Evolutionary conservation across 1,140 invertebrate genomes (phyloP).

Genomic region (Aphelinus atriplicis): DNA sequence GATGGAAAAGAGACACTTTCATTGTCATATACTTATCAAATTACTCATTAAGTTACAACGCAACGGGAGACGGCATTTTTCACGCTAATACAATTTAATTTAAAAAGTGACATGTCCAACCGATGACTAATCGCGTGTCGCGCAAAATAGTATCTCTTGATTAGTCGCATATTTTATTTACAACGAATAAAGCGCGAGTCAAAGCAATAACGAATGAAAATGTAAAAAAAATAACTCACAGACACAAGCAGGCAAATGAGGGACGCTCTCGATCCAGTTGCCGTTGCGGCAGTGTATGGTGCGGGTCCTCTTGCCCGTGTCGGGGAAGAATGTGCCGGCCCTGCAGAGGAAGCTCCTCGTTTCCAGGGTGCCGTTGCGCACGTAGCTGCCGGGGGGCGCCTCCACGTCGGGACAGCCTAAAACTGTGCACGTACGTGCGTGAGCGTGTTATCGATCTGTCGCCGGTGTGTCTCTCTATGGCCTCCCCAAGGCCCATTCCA

Average conservation of each 20-base stretch:
- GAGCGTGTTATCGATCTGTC: constrained; percentile 9
- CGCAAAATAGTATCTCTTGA: no score
- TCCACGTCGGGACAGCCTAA: constrained; percentile 56
- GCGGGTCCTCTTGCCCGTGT: constrained; percentile 53
- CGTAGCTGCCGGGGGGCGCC: constrained; percentile 57
- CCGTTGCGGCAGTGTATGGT: constrained; percentile 57
- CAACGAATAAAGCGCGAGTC: neutral
- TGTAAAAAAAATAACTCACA: constrained; percentile 47
- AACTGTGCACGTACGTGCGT: constrained; percentile 44
- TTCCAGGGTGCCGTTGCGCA: constrained; percentile 55
- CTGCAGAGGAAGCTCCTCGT: constrained; percentile 58
- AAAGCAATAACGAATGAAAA: neutral
- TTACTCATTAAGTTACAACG: no score
- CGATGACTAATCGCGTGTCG: no score
- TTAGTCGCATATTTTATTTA: no score
- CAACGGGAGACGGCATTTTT: no score
- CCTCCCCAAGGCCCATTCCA: neutral
- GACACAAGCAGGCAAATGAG: constrained; percentile 53
- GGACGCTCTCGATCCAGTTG: constrained; percentile 57
- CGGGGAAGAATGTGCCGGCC: constrained; percentile 57
- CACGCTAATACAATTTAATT: no score
- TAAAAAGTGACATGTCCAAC: no score
- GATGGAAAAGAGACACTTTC: no score
- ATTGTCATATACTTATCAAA: no score
- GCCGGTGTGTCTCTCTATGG: neutral